These are phyloP conservation scores for Dasyornis broadbenti DNA, from an alignment of 2,113 vertebrate species.

Conservation along the genomic window DNA sequence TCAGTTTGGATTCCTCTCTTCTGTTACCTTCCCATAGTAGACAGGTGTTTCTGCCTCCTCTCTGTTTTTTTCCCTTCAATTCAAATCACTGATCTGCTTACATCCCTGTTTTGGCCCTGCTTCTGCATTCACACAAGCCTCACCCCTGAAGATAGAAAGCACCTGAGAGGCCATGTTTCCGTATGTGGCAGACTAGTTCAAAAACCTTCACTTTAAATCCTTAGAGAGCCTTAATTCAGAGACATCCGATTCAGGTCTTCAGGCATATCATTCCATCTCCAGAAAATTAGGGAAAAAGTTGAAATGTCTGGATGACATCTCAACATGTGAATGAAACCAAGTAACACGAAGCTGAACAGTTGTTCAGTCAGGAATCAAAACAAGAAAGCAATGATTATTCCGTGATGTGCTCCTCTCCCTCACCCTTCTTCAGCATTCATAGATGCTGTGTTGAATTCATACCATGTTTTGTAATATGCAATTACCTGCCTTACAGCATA, in stretches of 20 bases:
- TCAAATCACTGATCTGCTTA: background rate
- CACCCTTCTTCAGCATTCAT: background rate
- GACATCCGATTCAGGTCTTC: background rate
- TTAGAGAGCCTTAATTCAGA: background rate
- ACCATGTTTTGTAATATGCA: background rate
- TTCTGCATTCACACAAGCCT: background rate
- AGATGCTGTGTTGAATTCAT: background rate
- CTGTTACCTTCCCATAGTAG: background rate
- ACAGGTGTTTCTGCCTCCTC: background rate
- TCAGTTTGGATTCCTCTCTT: background rate
- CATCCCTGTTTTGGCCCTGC: background rate
- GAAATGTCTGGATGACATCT: background rate
- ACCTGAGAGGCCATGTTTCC: background rate
- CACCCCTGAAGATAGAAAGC: background rate
- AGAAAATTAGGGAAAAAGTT: background rate
- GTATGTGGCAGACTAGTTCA: background rate
- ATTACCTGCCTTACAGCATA: rapidly evolving
- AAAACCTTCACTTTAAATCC: background rate
- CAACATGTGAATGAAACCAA: background rate
- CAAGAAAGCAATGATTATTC: background rate
- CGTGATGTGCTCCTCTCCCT: background rate
- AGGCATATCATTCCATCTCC: background rate
- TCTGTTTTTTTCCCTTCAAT: background rate
- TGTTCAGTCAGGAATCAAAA: background rate
- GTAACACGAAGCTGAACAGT: background rate